Evolutionary conservation across 2,888 invertebrate genomes (phyloP).

Genomic region (Brachyptera risi): DNA sequence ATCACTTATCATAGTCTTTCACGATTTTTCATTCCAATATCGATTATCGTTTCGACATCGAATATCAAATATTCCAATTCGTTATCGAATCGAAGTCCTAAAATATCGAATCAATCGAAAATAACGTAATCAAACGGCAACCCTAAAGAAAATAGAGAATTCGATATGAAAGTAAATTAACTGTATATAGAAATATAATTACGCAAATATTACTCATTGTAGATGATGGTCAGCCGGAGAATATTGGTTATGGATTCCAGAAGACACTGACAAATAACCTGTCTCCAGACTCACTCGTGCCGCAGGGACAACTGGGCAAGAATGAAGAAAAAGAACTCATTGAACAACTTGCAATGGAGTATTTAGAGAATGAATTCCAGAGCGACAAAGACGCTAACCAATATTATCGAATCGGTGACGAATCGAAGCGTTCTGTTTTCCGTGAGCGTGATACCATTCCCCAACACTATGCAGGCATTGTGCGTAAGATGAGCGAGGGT

Average conservation of each 20-base stretch:
- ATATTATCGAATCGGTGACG: constrained; percentile 15
- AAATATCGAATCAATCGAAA: no score
- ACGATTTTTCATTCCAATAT: no score
- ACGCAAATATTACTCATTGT: constrained; percentile 9
- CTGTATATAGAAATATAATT: no score
- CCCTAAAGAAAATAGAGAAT: no score
- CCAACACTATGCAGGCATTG: not conserved
- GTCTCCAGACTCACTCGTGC: constrained; percentile 23
- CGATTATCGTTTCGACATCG: no score
- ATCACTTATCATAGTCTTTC: no score
- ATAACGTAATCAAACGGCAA: no score
- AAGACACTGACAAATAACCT: constrained; percentile 37
- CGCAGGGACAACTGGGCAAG: constrained; percentile 24
- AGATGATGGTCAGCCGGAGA: constrained; percentile 46
- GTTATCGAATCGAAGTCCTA: no score
- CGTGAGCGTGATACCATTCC: constrained; percentile 36
- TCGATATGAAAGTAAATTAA: no score
- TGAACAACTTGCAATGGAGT: constrained; percentile 34
- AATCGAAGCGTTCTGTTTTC: constrained; percentile 37
- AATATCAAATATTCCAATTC: no score
- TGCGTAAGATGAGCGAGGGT: constrained; percentile 34
- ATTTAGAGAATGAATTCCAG: constrained; percentile 29
- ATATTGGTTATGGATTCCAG: constrained; percentile 45
- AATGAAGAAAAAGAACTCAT: constrained; percentile 29
- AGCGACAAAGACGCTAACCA: constrained; percentile 22